Evolutionary conservation across 2,797 vertebrate genomes (phyloP).

Genomic region (Diglossa cyanea): DNA sequence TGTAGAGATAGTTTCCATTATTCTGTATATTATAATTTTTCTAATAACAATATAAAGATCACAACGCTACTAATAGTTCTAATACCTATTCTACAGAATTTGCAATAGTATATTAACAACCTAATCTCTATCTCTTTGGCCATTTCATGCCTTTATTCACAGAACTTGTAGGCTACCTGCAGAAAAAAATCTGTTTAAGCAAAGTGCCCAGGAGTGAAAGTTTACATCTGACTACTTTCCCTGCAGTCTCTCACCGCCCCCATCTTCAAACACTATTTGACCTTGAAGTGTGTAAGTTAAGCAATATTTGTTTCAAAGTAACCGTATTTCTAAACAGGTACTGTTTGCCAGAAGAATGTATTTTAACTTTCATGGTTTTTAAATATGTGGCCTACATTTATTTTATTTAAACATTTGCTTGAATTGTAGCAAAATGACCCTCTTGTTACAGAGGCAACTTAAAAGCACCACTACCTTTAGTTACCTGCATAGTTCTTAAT

Average conservation of each 20-base stretch:
- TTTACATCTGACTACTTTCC: not conserved
- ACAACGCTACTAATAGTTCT: not conserved
- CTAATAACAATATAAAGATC: not conserved
- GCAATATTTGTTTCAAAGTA: not conserved
- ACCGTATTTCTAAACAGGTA: not conserved
- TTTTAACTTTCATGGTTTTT: not conserved
- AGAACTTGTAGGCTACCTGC: not conserved
- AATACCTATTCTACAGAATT: not conserved
- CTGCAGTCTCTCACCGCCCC: not conserved
- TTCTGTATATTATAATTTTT: not conserved
- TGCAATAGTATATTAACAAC: not conserved
- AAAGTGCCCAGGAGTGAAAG: rapidly evolving
- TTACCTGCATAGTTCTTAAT: not conserved
- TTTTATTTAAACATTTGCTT: not conserved
- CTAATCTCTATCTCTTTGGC: not conserved
- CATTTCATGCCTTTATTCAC: not conserved
- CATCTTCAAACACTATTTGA: not conserved
- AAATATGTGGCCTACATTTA: not conserved
- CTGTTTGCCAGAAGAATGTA: not conserved
- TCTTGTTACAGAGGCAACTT: not conserved
- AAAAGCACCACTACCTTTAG: not conserved
- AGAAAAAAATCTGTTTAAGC: not conserved
- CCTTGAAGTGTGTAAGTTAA: not conserved
- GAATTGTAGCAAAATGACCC: not conserved
- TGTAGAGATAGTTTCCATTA: not conserved